These are phyloP conservation scores for Abrostola tripartita DNA, from an alignment of 2,888 invertebrate species.

Conservation along the genomic window DNA sequence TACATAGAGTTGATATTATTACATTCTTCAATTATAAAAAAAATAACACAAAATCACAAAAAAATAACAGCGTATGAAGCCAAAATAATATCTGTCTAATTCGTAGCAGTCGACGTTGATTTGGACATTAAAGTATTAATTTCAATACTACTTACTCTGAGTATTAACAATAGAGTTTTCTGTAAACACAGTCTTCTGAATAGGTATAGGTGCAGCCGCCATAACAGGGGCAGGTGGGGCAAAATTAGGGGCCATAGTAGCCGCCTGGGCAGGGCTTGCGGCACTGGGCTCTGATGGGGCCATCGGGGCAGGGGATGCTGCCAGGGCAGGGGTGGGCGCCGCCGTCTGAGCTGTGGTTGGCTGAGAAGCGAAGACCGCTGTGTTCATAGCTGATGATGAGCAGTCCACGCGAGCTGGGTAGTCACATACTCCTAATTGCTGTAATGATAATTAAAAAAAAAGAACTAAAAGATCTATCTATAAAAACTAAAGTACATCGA, in stretches of 20 bases:
- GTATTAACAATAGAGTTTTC: constrained; percentile 68
- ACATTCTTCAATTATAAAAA: no score
- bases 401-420: constrained; percentile 89
- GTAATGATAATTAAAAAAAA: constrained; percentile 55
- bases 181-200: constrained; percentile 48
- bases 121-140: neutral
- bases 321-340: constrained; percentile 19
- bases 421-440: constrained; percentile 90
- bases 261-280: constrained; percentile 8
- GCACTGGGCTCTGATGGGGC: constrained; percentile 16
- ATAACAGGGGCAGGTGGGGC: constrained; percentile 12
- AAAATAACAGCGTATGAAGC: no score
- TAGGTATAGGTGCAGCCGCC: constrained; percentile 25
- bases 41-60: no score
- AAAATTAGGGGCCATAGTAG: constrained; percentile 18
- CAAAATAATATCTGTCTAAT: no score
- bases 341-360: constrained; percentile 14
- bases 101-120: neutral
- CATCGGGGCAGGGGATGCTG: constrained; percentile 8
- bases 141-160: constrained; percentile 65
- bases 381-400: constrained; percentile 46
- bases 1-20: no score
- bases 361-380: constrained; percentile 42
- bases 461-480: neutral
- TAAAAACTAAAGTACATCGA: neutral